phyloP scores from a whole-genome alignment of 2,113 vertebrate genomes.

The Lanius ludovicianus region DNA sequence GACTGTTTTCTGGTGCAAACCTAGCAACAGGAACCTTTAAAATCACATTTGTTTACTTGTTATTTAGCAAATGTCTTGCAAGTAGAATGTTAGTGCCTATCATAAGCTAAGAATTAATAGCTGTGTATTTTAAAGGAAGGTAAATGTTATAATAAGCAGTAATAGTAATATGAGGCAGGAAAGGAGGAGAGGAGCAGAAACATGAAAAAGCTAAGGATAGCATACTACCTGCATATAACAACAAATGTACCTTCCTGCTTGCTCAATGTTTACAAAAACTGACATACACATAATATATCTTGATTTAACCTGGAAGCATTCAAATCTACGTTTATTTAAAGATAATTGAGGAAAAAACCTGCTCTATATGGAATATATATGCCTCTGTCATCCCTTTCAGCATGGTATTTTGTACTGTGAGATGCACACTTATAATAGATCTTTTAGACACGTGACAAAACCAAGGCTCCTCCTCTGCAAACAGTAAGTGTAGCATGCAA shows the following conservation, averaged over 20 bases:
- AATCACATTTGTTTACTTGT: not conserved
- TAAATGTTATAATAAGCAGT: not conserved
- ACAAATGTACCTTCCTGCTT: not conserved
- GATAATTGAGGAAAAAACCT: not conserved
- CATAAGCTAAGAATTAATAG: not conserved
- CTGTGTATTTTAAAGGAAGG: not conserved
- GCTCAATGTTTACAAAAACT: not conserved
- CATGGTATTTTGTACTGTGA: not conserved
- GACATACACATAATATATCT: accelerated
- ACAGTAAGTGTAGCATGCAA: not conserved
- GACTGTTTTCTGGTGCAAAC: not conserved
- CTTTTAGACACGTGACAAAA: not conserved
- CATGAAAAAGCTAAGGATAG: not conserved
- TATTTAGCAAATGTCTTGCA: not conserved
- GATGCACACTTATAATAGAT: not conserved
- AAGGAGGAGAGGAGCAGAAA: not conserved
- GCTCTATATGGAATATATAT: not conserved
- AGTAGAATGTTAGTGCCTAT: not conserved
- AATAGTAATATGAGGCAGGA: not conserved
- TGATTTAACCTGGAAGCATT: not conserved
- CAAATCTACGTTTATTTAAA: not conserved
- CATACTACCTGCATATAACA: not conserved
- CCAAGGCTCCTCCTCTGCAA: not conserved
- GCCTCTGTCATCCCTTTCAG: not conserved
- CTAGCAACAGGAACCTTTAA: not conserved